Percentiles rank a stretch among this genome's conserved stretches.
phyloP scores from a whole-genome alignment of 2,797 vertebrate species.

The Otus scops region DNA sequence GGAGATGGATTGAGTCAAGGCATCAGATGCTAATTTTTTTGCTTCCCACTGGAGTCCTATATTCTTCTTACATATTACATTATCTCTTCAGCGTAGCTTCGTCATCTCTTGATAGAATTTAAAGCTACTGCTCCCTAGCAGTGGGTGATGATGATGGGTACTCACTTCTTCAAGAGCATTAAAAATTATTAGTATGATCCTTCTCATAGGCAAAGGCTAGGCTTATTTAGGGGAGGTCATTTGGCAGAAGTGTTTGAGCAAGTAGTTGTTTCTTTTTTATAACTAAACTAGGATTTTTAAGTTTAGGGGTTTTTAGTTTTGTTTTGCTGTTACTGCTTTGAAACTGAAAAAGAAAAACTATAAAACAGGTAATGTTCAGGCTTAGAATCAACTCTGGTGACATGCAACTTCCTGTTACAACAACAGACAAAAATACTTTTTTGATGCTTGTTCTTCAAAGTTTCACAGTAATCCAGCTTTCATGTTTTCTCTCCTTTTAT shows the following conservation, averaged over 20 bases:
- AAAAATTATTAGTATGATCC: not conserved
- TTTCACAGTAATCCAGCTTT: conserved; percentile 9
- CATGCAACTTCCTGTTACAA: not conserved
- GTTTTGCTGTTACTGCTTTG: conserved; percentile 22
- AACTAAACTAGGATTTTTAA: not conserved
- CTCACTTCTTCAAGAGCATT: not conserved
- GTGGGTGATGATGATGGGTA: not conserved
- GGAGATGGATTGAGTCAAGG: not conserved
- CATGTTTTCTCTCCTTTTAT: conserved; percentile 51
- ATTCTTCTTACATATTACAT: not conserved
- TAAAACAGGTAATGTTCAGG: not conserved
- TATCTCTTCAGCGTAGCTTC: not conserved
- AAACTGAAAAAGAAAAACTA: not conserved
- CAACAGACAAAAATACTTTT: not conserved
- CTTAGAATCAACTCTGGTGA: not conserved
- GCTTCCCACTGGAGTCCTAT: not conserved
- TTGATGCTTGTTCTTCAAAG: conserved; percentile 44
- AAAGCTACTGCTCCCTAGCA: not conserved
- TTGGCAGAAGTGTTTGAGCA: not conserved
- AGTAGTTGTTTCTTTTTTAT: not conserved
- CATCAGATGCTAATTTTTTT: not conserved
- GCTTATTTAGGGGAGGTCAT: not conserved
- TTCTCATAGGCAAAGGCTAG: not conserved
- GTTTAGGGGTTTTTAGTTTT: not conserved
- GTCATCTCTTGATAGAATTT: not conserved